Evolutionary conservation across 2,888 invertebrate genomes (phyloP).

Genomic region (Agelastica alni): DNA sequence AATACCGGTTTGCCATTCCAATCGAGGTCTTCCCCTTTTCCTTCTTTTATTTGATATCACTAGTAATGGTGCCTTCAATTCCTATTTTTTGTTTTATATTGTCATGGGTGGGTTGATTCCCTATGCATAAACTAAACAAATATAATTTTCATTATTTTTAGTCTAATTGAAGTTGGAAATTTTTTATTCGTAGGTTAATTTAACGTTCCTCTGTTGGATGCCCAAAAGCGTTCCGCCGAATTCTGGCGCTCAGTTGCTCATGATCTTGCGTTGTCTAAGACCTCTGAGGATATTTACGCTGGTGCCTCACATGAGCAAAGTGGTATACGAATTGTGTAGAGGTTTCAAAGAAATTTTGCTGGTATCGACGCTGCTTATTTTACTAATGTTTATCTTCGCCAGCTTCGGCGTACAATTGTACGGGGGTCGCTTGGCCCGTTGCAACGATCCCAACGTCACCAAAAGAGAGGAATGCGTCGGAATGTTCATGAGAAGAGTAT

Average conservation of each 20-base stretch:
- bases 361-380: constrained; percentile 93
- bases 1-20: no score
- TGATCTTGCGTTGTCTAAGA: constrained; percentile 95
- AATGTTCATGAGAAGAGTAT: constrained; percentile 91
- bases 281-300: constrained; percentile 96
- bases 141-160: no score
- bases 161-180: no score
- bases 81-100: no score
- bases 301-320: constrained; percentile 99
- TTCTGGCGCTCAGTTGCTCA: constrained; percentile 90
- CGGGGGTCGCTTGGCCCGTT: constrained; percentile 93
- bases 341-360: constrained; percentile 98
- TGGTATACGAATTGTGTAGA: constrained; percentile 96
- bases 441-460: constrained; percentile 91
- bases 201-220: constrained; percentile 97
- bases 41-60: no score
- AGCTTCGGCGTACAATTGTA: constrained; percentile 98
- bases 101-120: no score
- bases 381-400: constrained; percentile 99
- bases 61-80: no score
- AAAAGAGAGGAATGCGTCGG: constrained; percentile 89
- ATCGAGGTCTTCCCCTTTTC: no score
- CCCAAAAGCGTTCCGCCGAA: constrained; percentile 89
- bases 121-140: no score
- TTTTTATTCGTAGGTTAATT: constrained; percentile 71